Base-by-base conservation (phyloP, 2,888 invertebrate genomes). In the Calliopum simillimum region DNA sequence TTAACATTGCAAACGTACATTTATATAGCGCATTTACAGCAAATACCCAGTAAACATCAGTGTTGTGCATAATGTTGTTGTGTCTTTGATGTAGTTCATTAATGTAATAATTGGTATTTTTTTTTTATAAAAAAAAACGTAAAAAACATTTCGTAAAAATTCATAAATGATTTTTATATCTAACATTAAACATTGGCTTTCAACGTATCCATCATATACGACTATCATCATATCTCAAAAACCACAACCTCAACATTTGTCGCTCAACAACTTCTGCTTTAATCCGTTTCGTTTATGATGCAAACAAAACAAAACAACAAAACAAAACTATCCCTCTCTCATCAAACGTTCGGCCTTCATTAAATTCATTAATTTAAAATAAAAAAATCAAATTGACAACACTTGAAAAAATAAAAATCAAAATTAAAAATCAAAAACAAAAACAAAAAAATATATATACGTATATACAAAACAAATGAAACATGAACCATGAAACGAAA, bases 401-500 rank as follows among this genome's bases (percentile, higher is more conserved):
- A 59, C 51, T n/a, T 49, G 44, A 68, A 63, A 41, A 14, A 68
- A 59, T 49, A 43, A 58, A 2, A 59, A 67, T 66, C 58, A 65
- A 44, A 53, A 49, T 51, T 19, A 19, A 58, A 65, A 59, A 70
- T 53, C 14, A 56, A 55, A 61, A 66, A 64, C 33, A 46, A 46
- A 66, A 58, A 25, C 58, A 46, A 61, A 43, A 69, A n/a, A n/a
- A n/a, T n/a, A n/a, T n/a, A n/a, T n/a, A n/a, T n/a, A n/a, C n/a
- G n/a, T 33, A 68, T 71, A 62, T 70, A 74, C 44, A 71, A 74
- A 41, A 41, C 71, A 71, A 70, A 65, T 74, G 67, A 66, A 68
- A 66, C 64, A 71, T 71, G 73, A 74, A 73, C 19, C 67, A 67
- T 67, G 67, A 67, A 67, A 67, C 67, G 67, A 77, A 79, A 80